Percentiles rank a stretch among this genome's conserved stretches.
Conservation (phyloP, 2,888 invertebrate genomes). For the Drosophila glabriapex region DNA sequence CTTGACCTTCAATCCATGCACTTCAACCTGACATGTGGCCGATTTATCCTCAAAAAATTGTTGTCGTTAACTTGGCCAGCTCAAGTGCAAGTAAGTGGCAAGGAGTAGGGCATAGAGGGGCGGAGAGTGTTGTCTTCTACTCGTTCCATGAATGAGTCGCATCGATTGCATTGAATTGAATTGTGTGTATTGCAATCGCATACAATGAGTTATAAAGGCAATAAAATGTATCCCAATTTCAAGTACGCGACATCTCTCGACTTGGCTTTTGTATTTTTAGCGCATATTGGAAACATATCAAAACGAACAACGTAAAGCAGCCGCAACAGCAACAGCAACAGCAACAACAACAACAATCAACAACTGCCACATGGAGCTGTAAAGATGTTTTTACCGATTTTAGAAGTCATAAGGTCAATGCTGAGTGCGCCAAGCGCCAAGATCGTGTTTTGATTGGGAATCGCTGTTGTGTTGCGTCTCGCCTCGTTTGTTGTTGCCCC, state of each 20-base stretch:
- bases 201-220: slow-evolving; percentile 53
- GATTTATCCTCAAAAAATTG: slow-evolving; percentile 55
- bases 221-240: slow-evolving; percentile 75
- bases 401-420: slow-evolving; percentile 83
- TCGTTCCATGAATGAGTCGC: slow-evolving; percentile 40
- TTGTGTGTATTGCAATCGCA: slow-evolving; percentile 50
- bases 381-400: slow-evolving; percentile 83
- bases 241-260: slow-evolving; percentile 71
- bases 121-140: slow-evolving; percentile 15
- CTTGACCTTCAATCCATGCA: slow-evolving; percentile 53
- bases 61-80: slow-evolving; percentile 29
- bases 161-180: slow-evolving; percentile 36
- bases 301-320: slow-evolving; percentile 46
- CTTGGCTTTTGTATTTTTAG: slow-evolving; percentile 70
- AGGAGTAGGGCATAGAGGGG: background rate
- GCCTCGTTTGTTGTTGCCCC: slow-evolving; percentile 30
- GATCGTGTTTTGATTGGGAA: slow-evolving; percentile 76
- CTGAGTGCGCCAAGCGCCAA: slow-evolving; percentile 73
- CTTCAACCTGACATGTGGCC: slow-evolving; percentile 62
- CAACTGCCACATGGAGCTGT: slow-evolving; percentile 73
- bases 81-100: slow-evolving; percentile 38
- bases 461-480: slow-evolving; percentile 27
- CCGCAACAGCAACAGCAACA: slow-evolving; percentile 31
- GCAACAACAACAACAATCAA: slow-evolving; percentile 46
- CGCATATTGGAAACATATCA: slow-evolving; percentile 57